Evolutionary conservation across 23 tunicate genomes (phyloP).

Genomic region (Diplosoma virens): DNA sequence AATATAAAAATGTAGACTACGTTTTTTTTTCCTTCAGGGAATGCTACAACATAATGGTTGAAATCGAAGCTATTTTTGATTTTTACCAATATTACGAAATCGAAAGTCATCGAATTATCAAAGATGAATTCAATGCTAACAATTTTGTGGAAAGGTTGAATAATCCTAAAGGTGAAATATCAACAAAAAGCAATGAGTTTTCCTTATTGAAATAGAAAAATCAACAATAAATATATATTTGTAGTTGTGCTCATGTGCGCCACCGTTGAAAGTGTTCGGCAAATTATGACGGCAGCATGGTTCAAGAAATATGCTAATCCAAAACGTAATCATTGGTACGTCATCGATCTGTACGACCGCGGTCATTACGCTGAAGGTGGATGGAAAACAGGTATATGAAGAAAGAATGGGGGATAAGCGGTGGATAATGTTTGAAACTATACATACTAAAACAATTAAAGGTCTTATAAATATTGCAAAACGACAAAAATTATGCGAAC

Average conservation of each 20-base stretch:
- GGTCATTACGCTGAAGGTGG: slow-evolving; percentile 51
- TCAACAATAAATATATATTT: not conserved
- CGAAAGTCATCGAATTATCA: slow-evolving; percentile 18
- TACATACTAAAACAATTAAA: no score
- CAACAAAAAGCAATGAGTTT: not conserved
- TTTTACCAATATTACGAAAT: not conserved
- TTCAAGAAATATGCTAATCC: slow-evolving; percentile 34
- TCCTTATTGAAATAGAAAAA: not conserved
- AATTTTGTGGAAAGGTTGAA: slow-evolving; percentile 21
- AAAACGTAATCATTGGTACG: slow-evolving; percentile 62
- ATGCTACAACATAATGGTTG: slow-evolving; percentile 58
- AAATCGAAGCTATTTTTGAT: slow-evolving; percentile 31
- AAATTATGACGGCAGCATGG: slow-evolving; percentile 72
- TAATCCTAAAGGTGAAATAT: slow-evolving; percentile 36
- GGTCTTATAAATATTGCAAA: no score
- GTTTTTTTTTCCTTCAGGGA: slow-evolving; percentile 37
- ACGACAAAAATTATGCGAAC: no score
- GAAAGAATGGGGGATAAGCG: not conserved
- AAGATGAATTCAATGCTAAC: slow-evolving; percentile 16
- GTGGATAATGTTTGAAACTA: no score
- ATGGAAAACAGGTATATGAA: slow-evolving; percentile 62
- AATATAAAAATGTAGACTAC: no score
- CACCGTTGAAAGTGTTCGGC: slow-evolving; percentile 48
- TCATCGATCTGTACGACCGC: slow-evolving; percentile 64
- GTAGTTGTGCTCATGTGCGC: slow-evolving; percentile 87